phyloP scores from a whole-genome alignment of 2,888 invertebrate species.

The Steinernema hermaphroditum region DNA sequence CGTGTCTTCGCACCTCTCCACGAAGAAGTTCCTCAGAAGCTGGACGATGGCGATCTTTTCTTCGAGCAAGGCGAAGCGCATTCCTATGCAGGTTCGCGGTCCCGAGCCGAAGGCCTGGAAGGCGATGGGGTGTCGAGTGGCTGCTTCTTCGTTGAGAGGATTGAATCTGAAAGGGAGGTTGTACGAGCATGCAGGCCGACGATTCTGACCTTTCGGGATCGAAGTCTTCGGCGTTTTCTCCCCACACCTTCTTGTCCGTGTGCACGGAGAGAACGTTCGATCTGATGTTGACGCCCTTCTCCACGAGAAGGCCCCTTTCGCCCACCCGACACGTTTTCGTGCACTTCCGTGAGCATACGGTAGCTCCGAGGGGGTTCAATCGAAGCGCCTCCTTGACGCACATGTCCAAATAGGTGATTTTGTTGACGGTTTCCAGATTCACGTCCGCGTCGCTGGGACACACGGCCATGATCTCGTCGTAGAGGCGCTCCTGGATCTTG shows the following conservation, averaged over 20 bases:
- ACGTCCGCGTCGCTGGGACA: constrained; percentile 26
- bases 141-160: constrained; percentile 16
- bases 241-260: constrained; percentile 56
- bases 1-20: constrained; percentile 42
- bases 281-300: constrained; percentile 51
- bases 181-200: too few relatives aligned
- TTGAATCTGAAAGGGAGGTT: constrained; percentile 2
- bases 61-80: constrained; percentile 58
- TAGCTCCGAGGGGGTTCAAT: constrained; percentile 42
- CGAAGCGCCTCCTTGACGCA: constrained; percentile 45
- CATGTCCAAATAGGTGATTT: constrained; percentile 31
- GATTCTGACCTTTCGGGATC: constrained; percentile 55
- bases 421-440: constrained; percentile 25
- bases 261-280: constrained; percentile 58
- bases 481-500: constrained; percentile 67
- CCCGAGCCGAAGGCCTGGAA: constrained; percentile 53
- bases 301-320: constrained; percentile 37
- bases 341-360: constrained; percentile 6
- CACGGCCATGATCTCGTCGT: constrained; percentile 64
- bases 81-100: constrained; percentile 58
- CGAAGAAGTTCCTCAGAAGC: constrained; percentile 48
- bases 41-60: constrained; percentile 54
- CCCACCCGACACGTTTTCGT: constrained; percentile 44
- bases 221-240: constrained; percentile 55
- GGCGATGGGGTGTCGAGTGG: constrained; percentile 26